phyloP scores from a whole-genome alignment of 2,113 vertebrate species.

The Cochlearius cochlearius region DNA sequence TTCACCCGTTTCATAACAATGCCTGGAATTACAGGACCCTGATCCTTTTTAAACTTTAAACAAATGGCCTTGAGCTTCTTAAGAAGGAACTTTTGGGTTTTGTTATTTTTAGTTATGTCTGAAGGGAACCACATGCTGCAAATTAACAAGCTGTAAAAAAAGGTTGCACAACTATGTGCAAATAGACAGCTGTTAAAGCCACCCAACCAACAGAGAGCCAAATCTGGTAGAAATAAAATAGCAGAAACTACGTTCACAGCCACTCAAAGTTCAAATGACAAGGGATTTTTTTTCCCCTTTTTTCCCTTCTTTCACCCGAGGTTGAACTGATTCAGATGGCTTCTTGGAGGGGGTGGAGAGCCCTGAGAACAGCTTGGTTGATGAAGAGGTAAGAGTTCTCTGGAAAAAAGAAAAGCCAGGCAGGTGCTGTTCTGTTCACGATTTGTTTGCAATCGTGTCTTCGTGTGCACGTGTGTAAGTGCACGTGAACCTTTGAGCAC shows the following conservation, averaged over 20 bases:
- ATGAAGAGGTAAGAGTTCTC: not conserved
- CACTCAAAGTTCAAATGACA: not conserved
- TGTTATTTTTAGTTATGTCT: constrained; percentile 30
- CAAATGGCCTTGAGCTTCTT: constrained; percentile 29
- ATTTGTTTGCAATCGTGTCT: not conserved
- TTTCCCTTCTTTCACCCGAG: not conserved
- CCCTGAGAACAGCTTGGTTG: not conserved
- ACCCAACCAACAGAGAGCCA: not conserved
- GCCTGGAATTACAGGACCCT: constrained; percentile 8
- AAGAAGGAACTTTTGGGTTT: not conserved
- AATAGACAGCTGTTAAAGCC: constrained; percentile 11
- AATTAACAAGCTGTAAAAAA: constrained; percentile 11
- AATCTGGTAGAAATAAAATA: not conserved
- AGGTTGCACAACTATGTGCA: not conserved
- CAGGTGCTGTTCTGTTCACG: not conserved
- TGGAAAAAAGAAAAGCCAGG: not conserved
- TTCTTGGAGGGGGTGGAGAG: not conserved
- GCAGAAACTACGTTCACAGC: not conserved
- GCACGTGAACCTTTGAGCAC: not conserved
- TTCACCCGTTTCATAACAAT: not conserved
- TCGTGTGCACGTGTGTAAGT: not conserved
- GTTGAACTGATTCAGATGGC: not conserved
- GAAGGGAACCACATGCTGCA: constrained; percentile 47
- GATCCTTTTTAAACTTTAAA: constrained; percentile 15
- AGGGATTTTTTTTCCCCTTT: not conserved